These are phyloP conservation scores for Oreochromis grahami DNA, from an alignment of 2,797 vertebrate genomes.

Conservation along the genomic window DNA sequence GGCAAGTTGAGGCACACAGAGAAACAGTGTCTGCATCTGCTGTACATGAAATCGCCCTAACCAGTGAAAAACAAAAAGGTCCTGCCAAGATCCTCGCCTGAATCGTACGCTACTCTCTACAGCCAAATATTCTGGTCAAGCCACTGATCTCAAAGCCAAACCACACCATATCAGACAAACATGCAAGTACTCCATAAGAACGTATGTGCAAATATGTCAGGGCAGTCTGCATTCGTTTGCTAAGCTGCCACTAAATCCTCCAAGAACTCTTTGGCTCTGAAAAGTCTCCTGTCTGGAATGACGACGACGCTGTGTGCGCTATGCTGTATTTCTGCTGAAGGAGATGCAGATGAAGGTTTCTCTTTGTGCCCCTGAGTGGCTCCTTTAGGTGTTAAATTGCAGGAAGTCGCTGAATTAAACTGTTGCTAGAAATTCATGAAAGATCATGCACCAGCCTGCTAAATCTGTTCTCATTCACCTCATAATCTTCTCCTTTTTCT, in stretches of 20 bases:
- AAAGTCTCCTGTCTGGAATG: slow-evolving; percentile 53
- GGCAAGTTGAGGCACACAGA: neutral
- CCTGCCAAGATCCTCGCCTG: neutral
- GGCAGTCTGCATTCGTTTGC: neutral
- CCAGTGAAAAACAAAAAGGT: neutral
- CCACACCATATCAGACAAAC: neutral
- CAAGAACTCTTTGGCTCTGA: slow-evolving; percentile 31
- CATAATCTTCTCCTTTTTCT: slow-evolving; percentile 74
- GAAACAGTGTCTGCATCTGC: slow-evolving; percentile 3
- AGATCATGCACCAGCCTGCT: slow-evolving; percentile 72
- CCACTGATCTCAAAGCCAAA: slow-evolving; percentile 6
- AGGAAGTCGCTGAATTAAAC: slow-evolving; percentile 80
- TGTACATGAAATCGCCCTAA: slow-evolving; percentile 23
- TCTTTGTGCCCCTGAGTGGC: slow-evolving; percentile 69
- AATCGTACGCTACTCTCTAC: neutral
- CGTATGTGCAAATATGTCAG: neutral
- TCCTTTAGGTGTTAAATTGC: slow-evolving; percentile 76
- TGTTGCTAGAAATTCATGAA: slow-evolving; percentile 73
- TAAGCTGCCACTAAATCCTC: slow-evolving; percentile 29
- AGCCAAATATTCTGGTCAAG: neutral
- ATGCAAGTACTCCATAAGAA: neutral
- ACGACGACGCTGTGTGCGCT: slow-evolving; percentile 30
- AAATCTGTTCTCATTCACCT: slow-evolving; percentile 76
- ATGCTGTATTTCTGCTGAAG: slow-evolving; percentile 50
- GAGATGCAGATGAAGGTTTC: slow-evolving; percentile 56